Percentiles rank a stretch among this genome's conserved stretches.
Conservation (phyloP, 2,797 vertebrate genomes). For the Catamblyrhynchus diadema region DNA sequence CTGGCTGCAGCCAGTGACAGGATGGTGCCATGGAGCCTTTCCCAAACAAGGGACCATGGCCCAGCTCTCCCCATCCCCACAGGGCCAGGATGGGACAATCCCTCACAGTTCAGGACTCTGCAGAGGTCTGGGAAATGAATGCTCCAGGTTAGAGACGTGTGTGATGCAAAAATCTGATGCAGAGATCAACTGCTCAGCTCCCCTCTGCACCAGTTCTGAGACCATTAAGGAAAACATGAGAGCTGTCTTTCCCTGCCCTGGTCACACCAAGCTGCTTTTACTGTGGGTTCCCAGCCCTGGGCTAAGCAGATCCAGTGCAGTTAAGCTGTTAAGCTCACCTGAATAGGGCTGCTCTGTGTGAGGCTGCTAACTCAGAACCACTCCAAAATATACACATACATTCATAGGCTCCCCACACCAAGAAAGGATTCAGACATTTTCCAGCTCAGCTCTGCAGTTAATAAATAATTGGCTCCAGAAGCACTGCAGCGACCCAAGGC, state of each 20-base stretch:
- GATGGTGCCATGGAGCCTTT: neutral
- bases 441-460: neutral
- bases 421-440: neutral
- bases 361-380: neutral
- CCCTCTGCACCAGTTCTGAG: neutral
- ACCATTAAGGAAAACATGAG: neutral
- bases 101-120: neutral
- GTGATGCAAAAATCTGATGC: neutral
- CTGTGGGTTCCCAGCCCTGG: neutral
- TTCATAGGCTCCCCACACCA: neutral
- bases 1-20: neutral
- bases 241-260: neutral
- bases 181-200: neutral
- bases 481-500: neutral
- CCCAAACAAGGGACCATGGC: neutral
- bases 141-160: neutral
- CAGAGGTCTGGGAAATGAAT: neutral
- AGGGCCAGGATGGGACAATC: neutral
- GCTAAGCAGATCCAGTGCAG: neutral
- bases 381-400: neutral
- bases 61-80: neutral
- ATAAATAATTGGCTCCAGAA: neutral
- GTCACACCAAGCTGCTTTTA: slow-evolving; percentile 15
- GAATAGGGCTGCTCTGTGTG: neutral
- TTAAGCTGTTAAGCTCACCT: slow-evolving; percentile 24